Percentiles rank a stretch among this genome's conserved stretches.
Evolutionary conservation across 1,140 invertebrate species (phyloP).

Genomic region (Hestina assimilis): DNA sequence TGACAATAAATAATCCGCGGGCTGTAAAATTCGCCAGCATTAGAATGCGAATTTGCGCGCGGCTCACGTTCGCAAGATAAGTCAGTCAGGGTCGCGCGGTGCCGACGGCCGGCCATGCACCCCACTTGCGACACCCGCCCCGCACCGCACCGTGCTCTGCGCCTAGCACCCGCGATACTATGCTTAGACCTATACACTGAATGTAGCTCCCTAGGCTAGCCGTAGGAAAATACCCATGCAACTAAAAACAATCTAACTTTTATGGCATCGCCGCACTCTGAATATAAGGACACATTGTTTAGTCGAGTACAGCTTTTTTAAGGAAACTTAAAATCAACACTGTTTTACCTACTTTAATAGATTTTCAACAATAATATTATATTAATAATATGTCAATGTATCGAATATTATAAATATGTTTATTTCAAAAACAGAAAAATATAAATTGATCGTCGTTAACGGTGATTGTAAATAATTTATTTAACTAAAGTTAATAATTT

Average conservation of each 20-base stretch:
- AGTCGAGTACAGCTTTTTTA: not conserved
- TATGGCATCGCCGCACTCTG: not conserved
- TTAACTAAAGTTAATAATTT: too few species aligned
- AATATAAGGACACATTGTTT: not conserved
- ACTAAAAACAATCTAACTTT: constrained; percentile 6
- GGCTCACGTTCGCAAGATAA: constrained; percentile 75
- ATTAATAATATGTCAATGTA: too few species aligned
- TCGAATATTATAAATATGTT: too few species aligned
- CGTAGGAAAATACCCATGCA: constrained; percentile 60
- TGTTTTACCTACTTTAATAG: not conserved
- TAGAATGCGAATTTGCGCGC: constrained; percentile 75
- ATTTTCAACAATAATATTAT: too few species aligned
- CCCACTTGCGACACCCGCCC: constrained; percentile 61
- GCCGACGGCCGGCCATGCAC: constrained; percentile 75
- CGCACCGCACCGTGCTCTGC: constrained; percentile 31
- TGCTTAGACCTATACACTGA: not conserved
- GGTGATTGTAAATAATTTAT: too few species aligned
- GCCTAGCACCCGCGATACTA: constrained; percentile 13
- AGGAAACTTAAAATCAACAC: not conserved
- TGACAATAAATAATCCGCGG: constrained; percentile 28
- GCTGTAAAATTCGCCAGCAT: constrained; percentile 66
- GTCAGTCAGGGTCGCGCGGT: constrained; percentile 76
- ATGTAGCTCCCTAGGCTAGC: constrained; percentile 26
- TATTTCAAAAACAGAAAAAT: not conserved
- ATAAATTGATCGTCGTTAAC: too few species aligned